Evolutionary conservation across 2,888 invertebrate genomes (phyloP).

Genomic region (Dasysyrphus tricinctus): DNA sequence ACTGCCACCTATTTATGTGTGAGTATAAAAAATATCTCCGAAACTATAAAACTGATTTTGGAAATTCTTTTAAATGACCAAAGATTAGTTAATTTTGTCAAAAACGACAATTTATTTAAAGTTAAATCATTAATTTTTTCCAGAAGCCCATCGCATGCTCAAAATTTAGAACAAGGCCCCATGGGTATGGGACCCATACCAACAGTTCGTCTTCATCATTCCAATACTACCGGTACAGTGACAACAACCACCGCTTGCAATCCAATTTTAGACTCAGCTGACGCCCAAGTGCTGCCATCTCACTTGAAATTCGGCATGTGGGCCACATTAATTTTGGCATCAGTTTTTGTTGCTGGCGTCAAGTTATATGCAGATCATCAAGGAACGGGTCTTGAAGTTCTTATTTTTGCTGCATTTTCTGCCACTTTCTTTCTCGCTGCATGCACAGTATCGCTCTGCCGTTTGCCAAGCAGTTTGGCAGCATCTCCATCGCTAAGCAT

Average conservation of each 20-base stretch:
- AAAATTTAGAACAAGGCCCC: conserved; percentile 77
- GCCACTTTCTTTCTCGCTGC: conserved; percentile 87
- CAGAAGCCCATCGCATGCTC: conserved; percentile 77
- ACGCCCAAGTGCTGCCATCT: conserved; percentile 84
- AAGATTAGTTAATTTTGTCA: not conserved
- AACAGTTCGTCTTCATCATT: conserved; percentile 68
- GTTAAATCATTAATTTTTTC: conserved; percentile 26
- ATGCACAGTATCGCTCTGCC: conserved; percentile 87
- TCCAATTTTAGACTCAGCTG: conserved; percentile 62
- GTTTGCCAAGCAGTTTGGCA: conserved; percentile 83
- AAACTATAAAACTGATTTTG: not conserved
- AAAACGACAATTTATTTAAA: too few species aligned
- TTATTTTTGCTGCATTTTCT: conserved; percentile 87
- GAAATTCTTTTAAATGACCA: not conserved
- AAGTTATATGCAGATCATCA: conserved; percentile 90
- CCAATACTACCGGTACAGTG: conserved; percentile 52
- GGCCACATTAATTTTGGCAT: conserved; percentile 88
- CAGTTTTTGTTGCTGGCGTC: conserved; percentile 88
- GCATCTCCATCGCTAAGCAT: conserved; percentile 75
- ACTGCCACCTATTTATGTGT: conserved; percentile 78
- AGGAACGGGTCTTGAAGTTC: conserved; percentile 86
- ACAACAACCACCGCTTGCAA: conserved; percentile 56
- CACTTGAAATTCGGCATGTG: conserved; percentile 89
- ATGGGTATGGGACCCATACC: conserved; percentile 76
- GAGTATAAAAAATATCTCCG: conserved; percentile 13